These are phyloP conservation scores for Melanotaenia pygmaea DNA, from an alignment of 2,797 vertebrate species.

Conservation along the genomic window DNA sequence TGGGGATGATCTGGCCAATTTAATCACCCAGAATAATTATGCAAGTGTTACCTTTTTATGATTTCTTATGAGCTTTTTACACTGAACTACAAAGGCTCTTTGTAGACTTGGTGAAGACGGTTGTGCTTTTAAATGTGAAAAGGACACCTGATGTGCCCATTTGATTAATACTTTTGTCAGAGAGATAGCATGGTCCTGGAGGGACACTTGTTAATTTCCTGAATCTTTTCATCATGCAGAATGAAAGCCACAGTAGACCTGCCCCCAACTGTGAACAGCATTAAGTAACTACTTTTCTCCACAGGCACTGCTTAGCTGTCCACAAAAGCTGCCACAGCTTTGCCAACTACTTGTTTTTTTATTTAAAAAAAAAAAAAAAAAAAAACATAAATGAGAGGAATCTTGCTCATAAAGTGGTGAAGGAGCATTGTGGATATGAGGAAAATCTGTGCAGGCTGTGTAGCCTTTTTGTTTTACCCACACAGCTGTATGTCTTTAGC, in stretches of 20 bases:
- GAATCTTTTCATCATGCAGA: constrained; percentile 60
- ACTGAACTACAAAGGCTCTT: constrained; percentile 77
- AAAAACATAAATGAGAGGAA: constrained; percentile 29
- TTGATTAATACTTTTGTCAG: constrained; percentile 63
- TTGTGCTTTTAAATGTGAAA: constrained; percentile 79
- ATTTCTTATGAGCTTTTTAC: constrained; percentile 80
- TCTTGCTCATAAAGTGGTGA: constrained; percentile 50
- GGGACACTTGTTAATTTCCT: constrained; percentile 55
- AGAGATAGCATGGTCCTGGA: constrained; percentile 47
- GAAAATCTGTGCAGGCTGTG: constrained; percentile 61
- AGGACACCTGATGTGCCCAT: constrained; percentile 72
- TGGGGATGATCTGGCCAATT: constrained; percentile 62
- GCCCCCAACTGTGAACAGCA: constrained; percentile 78
- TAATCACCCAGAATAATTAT: constrained; percentile 78
- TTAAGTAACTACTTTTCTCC: constrained; percentile 70
- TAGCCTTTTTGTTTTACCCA: constrained; percentile 18
- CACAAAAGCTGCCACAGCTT: constrained; percentile 68
- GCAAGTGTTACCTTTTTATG: constrained; percentile 80
- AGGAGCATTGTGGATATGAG: constrained; percentile 54
- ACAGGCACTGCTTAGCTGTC: constrained; percentile 66
- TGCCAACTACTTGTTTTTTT: constrained; percentile 55
- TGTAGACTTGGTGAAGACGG: constrained; percentile 67
- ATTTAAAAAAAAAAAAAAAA: no score
- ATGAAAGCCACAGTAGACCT: constrained; percentile 69
- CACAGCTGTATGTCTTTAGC: constrained; percentile 48